Evolutionary conservation across 2,888 invertebrate species (phyloP), one percentile per base, ranked within the genome.

Genomic region (Agrotis ipsilon): DNA sequence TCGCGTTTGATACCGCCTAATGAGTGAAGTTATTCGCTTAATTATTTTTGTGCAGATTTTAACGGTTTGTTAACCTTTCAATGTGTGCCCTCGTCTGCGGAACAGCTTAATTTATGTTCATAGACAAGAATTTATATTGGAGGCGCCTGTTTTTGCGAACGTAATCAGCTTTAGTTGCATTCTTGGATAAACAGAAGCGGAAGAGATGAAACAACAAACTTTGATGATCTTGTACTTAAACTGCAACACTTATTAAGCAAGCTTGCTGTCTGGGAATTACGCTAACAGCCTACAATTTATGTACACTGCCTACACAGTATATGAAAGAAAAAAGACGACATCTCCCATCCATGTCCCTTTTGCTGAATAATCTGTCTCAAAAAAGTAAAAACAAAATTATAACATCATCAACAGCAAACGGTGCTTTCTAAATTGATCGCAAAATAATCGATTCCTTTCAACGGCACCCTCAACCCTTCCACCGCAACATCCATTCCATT

Each of bases 21-120:
- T 94, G 93, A 94, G 89, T 90, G 88, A 91, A 94, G 91, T 91
- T 93, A 92, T 93, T 93, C 90, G 92, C 89, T 92, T 92, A 92
- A 93, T 93, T 93, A 92, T 93, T 93, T 92, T 92, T 89, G 88
- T 88, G 83, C 86, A 83, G 82, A 88, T 85, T 87, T 86, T 84
- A 82, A 81, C 80, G 87, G 82, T 90, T 87, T 87, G 86, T 88
- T 85, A 89, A 88, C 85, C 82, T 87, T 91, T 88, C 87, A 89
- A 88, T 88, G 87, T 79, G 83, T 86, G 75, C 80, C 61, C 82
- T 81, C 80, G 81, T 83, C 84, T 81, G 81, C 75, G 49, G 65
- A 61, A 66, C 60, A 49, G 67, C 70, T 84, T 83, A 79, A 81
- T 83, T 84, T 73, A 79, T 79, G 45, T 79, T 45, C 52, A 63